Evolutionary conservation across 2,797 vertebrate genomes (phyloP), one percentile per base, ranked within the genome.

Genomic region (Numenius phaeopus): DNA sequence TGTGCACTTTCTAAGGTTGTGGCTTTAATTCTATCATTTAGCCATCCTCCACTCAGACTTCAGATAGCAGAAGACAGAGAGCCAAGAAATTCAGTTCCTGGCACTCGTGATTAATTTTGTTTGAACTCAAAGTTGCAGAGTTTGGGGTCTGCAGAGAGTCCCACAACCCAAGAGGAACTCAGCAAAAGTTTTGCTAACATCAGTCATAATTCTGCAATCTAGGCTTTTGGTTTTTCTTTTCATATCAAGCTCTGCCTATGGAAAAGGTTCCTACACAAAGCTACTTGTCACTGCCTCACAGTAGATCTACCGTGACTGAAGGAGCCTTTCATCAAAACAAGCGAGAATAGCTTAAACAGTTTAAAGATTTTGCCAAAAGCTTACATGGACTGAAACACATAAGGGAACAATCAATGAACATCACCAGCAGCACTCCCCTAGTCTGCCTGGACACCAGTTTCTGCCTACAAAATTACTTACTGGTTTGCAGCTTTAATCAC

Each of bases 401-500:
- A 14, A n/a, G 23, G 40, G 44, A 64, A 77, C 44, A 77, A 72
- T 18, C 22, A 66, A 37, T 9, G 24, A 92, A 58, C 19, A 80
- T 8, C 55, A 87, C 3, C 67, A 91, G 47, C 55, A 90, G 61
- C 40, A 76, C 16, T 42, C 19, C 34, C 26, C 64, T 81, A 2
- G 17, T 84, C 71, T 54, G 77, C 64, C 52, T 37, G 77, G 77
- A 84, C 81, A 95, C 24, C 39, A 58, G 59, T 21, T 82, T 70
- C 73, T 92, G 90, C 78, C 90, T 73, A n/a, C 37, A 70, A 21
- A 87, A 30, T 69, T 77, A 72, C 5, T 3, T 78, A 49, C 1
- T 18, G 29, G 67, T 87, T 88, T 90, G 44, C 91, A 92, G 64
- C 70, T 91, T 89, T 97, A 96, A 95, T 93, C 88, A 90, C 83